These are phyloP conservation scores for Boleophthalmus pectinirostris DNA, from an alignment of 2,113 vertebrate genomes.

Conservation along the genomic window DNA sequence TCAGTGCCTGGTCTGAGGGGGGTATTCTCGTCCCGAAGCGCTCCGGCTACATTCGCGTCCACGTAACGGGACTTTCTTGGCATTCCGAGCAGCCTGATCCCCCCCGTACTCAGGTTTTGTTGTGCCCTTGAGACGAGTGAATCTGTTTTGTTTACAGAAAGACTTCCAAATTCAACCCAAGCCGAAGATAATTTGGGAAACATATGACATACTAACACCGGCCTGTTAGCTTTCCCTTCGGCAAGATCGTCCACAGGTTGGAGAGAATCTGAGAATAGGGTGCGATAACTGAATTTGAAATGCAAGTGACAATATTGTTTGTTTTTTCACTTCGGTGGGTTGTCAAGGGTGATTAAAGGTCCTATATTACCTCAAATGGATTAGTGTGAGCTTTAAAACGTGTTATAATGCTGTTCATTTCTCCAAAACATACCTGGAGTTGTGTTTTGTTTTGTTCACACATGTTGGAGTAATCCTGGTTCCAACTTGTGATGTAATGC, in stretches of 20 bases:
- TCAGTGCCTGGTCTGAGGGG: slow-evolving; percentile 56
- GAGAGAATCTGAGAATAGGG: slow-evolving; percentile 49
- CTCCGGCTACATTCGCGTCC: slow-evolving; percentile 38
- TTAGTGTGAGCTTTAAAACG: no score
- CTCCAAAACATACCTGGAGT: no score
- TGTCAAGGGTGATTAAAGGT: no score
- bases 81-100: slow-evolving; percentile 14
- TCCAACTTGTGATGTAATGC: no score
- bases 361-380: no score
- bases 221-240: slow-evolving; percentile 67
- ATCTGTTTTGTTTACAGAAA: slow-evolving; percentile 60
- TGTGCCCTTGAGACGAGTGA: slow-evolving; percentile 41
- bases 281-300: slow-evolving; percentile 27
- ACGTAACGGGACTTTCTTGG: slow-evolving; percentile 38
- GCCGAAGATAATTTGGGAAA: slow-evolving; percentile 72
- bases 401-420: no score
- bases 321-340: no score
- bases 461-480: no score
- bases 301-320: slow-evolving; percentile 10
- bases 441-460: no score
- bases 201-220: slow-evolving; percentile 58
- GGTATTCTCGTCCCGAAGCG: slow-evolving; percentile 49
- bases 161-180: slow-evolving; percentile 53
- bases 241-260: slow-evolving; percentile 52
- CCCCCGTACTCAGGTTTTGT: slow-evolving; percentile 12